Evolutionary conservation across 2,113 vertebrate genomes (phyloP).

Genomic region (Serinus canaria): DNA sequence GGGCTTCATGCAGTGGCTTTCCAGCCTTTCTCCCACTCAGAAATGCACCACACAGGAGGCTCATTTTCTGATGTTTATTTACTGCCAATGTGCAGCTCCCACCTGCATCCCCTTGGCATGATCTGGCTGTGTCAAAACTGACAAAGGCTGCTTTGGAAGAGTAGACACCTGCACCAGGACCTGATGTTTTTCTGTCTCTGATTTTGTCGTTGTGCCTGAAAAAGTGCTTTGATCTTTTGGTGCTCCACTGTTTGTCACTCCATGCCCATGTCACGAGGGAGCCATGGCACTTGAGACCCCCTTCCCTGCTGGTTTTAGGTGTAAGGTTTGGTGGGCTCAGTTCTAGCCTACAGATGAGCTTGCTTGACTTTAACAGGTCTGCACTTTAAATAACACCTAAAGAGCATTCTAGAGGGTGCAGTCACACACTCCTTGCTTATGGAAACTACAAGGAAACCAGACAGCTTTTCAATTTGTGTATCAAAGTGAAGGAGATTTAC

Average conservation of each 20-base stretch:
- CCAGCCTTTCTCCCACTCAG: neutral
- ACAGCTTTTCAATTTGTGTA: slow-evolving; percentile 62
- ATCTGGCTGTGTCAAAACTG: neutral
- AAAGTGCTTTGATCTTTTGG: neutral
- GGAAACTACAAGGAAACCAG: slow-evolving; percentile 54
- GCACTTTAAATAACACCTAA: slow-evolving; percentile 37
- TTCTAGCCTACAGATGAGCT: slow-evolving; percentile 34
- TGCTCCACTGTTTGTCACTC: neutral
- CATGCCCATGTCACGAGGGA: neutral
- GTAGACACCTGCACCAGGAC: neutral
- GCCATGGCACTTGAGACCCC: neutral
- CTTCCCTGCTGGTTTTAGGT: neutral
- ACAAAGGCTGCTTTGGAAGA: neutral
- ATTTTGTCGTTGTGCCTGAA: neutral
- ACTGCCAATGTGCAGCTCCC: neutral
- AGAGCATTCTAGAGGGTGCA: slow-evolving; percentile 15
- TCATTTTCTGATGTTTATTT: neutral
- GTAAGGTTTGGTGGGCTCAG: neutral
- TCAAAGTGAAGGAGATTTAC: slow-evolving; percentile 48
- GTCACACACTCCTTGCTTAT: neutral
- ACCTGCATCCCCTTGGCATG: rapidly evolving
- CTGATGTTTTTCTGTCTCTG: neutral
- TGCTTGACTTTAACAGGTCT: slow-evolving; percentile 13
- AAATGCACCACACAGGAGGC: neutral
- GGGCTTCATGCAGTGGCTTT: neutral